Conservation (phyloP, 1,140 invertebrate species). For the Agraylea sexmaculata region DNA sequence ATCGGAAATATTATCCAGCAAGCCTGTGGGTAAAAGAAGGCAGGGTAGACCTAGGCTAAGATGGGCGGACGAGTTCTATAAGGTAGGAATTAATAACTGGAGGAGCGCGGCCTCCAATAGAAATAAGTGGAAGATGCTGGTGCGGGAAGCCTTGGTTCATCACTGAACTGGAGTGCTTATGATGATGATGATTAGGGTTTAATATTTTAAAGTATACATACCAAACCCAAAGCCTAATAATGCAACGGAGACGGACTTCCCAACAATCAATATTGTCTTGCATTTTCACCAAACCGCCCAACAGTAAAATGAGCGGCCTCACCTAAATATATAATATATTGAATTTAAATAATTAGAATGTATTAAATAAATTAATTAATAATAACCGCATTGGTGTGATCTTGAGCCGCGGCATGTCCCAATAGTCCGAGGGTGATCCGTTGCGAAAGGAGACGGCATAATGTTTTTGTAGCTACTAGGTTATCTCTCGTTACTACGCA, state of each 20-base stretch:
- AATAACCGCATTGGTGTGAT: constrained; percentile 39
- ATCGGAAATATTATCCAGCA: too few relatives aligned
- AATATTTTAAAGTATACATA: constrained; percentile 23
- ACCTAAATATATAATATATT: constrained; percentile 40
- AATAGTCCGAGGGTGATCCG: constrained; percentile 66
- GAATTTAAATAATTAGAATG: too few relatives aligned
- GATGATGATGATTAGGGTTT: too few relatives aligned
- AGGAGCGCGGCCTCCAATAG: too few relatives aligned
- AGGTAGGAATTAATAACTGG: too few relatives aligned
- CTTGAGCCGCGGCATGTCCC: constrained; percentile 49
- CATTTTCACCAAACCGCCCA: constrained; percentile 78
- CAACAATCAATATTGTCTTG: constrained; percentile 80
- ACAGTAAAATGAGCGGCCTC: constrained; percentile 69
- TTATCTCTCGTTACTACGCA: constrained; percentile 88
- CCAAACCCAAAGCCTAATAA: constrained; percentile 52
- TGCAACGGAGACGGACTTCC: constrained; percentile 83
- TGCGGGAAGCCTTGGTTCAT: too few relatives aligned
- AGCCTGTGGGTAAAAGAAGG: too few relatives aligned
- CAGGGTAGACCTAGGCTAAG: too few relatives aligned
- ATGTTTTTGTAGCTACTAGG: constrained; percentile 70
- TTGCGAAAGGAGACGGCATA: constrained; percentile 71
- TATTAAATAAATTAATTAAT: too few relatives aligned
- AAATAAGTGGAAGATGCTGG: too few relatives aligned
- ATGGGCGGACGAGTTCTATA: neutral
- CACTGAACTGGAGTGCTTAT: too few relatives aligned